Base-by-base conservation (phyloP, 1,140 invertebrate species). In the Drosophila nasuta region DNA sequence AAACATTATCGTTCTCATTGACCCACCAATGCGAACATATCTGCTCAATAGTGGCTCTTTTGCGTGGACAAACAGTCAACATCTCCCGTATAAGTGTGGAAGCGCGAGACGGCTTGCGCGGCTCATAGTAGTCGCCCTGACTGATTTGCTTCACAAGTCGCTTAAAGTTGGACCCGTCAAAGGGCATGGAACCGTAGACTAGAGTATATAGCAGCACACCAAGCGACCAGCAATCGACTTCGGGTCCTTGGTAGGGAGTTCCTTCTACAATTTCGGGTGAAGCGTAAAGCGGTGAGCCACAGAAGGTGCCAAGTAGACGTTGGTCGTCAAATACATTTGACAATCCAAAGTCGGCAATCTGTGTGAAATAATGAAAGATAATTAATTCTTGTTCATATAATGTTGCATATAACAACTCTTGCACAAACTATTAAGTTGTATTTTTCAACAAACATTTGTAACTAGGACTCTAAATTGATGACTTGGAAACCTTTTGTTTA, bases 171-270 rank as follows among this genome's bases (percentile, higher is more conserved):
- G 97, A 98, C 57, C 98, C 98, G 94, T 99, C 98, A 93, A 99
- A 99, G 25, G 99, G 99, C 99, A 99, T 99, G 75, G 98, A 98
- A 82, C 99, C 98, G 93, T 99, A 99, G 51, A 99, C 98, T 86
- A 99, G 94, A 28, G 99, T 99, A 91, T 99, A 99, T 0, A 99
- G 93, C 15, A 99, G 94, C 43, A 99, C 99, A 62, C 99, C 99
- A 54, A 99, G 93, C 15, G 98, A 99, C 99, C 98, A 99, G 92
- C 97, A 98, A 83, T 97, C 96, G 6, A 96, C 96, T 95, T 99
- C 98, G 5, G 98, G 98, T n/a, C 98, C 98, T 85, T 97, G 96
- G 91, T 99, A 99, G 1, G 98, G 98, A 15, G 96, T 98, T 67
- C 98, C 99, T 93, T 98, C 98, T 7, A 99, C 98, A 77, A 99